phyloP scores from a whole-genome alignment of 2,888 invertebrate species.

The Ichneumoninae sp. region DNA sequence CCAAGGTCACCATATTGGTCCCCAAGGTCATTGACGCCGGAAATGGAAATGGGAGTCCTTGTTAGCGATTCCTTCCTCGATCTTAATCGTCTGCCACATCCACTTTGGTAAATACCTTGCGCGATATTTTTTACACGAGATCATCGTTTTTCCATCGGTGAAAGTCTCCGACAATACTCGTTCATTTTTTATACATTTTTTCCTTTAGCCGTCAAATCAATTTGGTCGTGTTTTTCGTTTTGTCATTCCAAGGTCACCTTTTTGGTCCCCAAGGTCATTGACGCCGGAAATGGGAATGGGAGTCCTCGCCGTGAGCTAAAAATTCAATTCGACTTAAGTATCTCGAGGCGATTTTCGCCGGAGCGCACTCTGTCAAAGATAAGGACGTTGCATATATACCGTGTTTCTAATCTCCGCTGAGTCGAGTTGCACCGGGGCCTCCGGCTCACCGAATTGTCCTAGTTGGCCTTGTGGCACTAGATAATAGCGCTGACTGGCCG shows the following conservation, averaged over 20 bases:
- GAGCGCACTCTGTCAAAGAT: neutral
- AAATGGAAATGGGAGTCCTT: neutral
- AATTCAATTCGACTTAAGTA: neutral
- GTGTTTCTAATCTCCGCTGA: slow-evolving; percentile 19
- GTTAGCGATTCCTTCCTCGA: neutral
- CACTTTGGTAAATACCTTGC: neutral
- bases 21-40: too few relatives aligned
- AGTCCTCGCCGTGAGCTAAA: neutral
- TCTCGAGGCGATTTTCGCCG: neutral
- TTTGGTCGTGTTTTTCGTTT: neutral
- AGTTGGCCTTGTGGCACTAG: slow-evolving; percentile 3
- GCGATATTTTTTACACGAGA: neutral
- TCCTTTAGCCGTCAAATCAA: too few relatives aligned
- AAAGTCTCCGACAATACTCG: neutral
- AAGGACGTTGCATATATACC: neutral
- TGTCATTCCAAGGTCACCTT: neutral
- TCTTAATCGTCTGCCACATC: neutral
- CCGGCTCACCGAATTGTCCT: slow-evolving; percentile 22
- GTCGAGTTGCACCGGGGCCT: slow-evolving; percentile 17
- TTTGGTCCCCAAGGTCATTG: neutral
- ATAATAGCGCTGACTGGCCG: slow-evolving; percentile 26
- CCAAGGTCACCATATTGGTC: neutral
- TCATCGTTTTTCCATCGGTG: neutral
- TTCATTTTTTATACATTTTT: neutral
- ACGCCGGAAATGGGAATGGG: neutral